phyloP scores from a whole-genome alignment of 2,888 invertebrate species.

The Drosophila gaucha region DNA sequence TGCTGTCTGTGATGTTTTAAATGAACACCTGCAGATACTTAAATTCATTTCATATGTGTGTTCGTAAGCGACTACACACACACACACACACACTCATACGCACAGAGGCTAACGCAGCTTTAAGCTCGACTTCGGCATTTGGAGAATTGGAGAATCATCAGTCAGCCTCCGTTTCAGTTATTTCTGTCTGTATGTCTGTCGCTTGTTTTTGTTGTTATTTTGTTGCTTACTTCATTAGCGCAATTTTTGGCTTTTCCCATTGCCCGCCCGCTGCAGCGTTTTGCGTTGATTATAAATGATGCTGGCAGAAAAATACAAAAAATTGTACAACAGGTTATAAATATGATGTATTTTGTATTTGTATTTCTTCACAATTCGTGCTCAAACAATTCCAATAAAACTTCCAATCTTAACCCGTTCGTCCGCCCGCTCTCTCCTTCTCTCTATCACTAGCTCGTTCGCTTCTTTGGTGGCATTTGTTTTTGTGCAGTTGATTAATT shows the following conservation, averaged over 20 bases:
- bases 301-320: slow-evolving; percentile 46
- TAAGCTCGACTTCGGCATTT: slow-evolving; percentile 74
- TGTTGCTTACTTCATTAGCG: slow-evolving; percentile 71
- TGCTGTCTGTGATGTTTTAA: slow-evolving; percentile 80
- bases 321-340: slow-evolving; percentile 60
- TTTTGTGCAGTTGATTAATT: slow-evolving; percentile 37
- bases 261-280: background rate
- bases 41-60: slow-evolving; percentile 82
- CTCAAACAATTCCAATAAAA: slow-evolving; percentile 33
- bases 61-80: slow-evolving; percentile 15
- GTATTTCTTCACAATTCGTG: slow-evolving; percentile 20
- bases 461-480: slow-evolving; percentile 30
- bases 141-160: slow-evolving; percentile 75
- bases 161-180: slow-evolving; percentile 55
- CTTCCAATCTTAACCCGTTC: background rate
- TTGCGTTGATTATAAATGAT: slow-evolving; percentile 63
- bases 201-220: slow-evolving; percentile 27
- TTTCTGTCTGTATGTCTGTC: slow-evolving; percentile 9
- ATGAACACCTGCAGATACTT: slow-evolving; percentile 85
- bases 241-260: slow-evolving; percentile 37
- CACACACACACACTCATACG: slow-evolving; percentile 20
- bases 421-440: background rate
- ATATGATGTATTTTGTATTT: slow-evolving; percentile 30
- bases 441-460: background rate
- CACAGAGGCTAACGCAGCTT: slow-evolving; percentile 33